Evolutionary conservation across 2,888 invertebrate genomes (phyloP), one percentile per base, ranked within the genome.

Genomic region (Apodemia duryi): DNA sequence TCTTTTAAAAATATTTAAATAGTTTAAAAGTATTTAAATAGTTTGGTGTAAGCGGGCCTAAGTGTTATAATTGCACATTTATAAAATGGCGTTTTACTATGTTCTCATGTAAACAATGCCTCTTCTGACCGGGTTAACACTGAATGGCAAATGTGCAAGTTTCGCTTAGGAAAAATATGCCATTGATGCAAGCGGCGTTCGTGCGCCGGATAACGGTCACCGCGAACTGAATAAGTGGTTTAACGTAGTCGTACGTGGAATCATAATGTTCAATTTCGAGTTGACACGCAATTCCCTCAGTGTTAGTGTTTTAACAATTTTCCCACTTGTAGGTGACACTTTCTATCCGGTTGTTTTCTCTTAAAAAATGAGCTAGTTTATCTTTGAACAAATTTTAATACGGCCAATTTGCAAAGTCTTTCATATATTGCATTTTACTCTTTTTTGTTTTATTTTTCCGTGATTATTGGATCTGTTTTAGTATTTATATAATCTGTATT

Each of bases 71-170:
- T 46, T 54, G 54, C 54, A 29, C 11, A 29, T 29, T 61, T 41
- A 66, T 57, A 63, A 60, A 64, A 61, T 62, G 66, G 68, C 63
- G 67, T 68, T 66, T 67, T 65, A 69, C 71, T 78, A 77, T 77
- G 79, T 80, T 76, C 73, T 81, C 81, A 77, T 82, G 84, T 85
- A 86, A 86, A 90, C 88, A 90, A 90, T 85, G 85, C 85, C 80
- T 77, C 80, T 81, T 82, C 81, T 91, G 88, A 91, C 91, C 91
- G 87, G 90, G 91, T 91, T 88, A 91, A 80, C 88, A 84, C 85
- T 88, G 86, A 89, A 90, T 90, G 87, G 88, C 84, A 88, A 90
- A 88, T 88, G 86, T 86, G 84, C 77, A 81, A 87, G 87, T 90
- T 89, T 88, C 86, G 86, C 87, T 76, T 78, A 79, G 85, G 85